These are phyloP conservation scores for Scaptomyza reducta DNA, from an alignment of 2,888 invertebrate species.

Conservation along the genomic window DNA sequence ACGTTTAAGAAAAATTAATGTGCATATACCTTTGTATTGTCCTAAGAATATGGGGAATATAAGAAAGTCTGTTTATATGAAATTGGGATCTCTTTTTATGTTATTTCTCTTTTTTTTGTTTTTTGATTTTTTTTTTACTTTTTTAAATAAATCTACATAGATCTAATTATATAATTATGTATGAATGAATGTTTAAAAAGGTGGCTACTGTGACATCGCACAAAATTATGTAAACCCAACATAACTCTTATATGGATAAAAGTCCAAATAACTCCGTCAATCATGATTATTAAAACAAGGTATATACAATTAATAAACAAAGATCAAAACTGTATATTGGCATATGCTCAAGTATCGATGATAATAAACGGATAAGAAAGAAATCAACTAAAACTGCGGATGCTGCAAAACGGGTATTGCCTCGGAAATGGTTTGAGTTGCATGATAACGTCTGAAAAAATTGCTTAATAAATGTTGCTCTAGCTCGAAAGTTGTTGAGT, in stretches of 20 bases:
- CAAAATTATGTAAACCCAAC: conserved; percentile 45
- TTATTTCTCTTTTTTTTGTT: conserved; percentile 29
- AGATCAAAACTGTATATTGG: conserved; percentile 41
- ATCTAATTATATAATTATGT: conserved; percentile 63
- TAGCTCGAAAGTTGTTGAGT: conserved; percentile 63
- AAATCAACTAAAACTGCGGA: conserved; percentile 52
- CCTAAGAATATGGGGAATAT: conserved; percentile 64
- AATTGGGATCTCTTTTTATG: conserved; percentile 30
- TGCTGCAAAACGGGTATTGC: conserved; percentile 50
- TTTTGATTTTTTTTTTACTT: conserved; percentile 23
- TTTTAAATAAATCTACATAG: conserved; percentile 69
- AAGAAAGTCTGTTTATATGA: conserved; percentile 59
- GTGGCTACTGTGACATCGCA: conserved; percentile 65
- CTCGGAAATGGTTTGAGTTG: conserved; percentile 59
- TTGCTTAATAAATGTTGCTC: conserved; percentile 78
- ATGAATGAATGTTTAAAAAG: conserved; percentile 63
- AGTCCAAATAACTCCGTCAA: conserved; percentile 41
- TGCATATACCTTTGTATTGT: conserved; percentile 56
- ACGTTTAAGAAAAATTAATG: conserved; percentile 59
- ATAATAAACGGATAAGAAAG: conserved; percentile 7
- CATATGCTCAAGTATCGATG: conserved; percentile 16
- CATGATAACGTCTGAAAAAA: conserved; percentile 72
- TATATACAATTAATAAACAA: conserved; percentile 55
- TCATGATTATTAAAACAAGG: conserved; percentile 39
- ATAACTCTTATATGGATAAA: conserved; percentile 45